phyloP scores from a whole-genome alignment of 2,113 vertebrate species.

The Zapus hudsonius region DNA sequence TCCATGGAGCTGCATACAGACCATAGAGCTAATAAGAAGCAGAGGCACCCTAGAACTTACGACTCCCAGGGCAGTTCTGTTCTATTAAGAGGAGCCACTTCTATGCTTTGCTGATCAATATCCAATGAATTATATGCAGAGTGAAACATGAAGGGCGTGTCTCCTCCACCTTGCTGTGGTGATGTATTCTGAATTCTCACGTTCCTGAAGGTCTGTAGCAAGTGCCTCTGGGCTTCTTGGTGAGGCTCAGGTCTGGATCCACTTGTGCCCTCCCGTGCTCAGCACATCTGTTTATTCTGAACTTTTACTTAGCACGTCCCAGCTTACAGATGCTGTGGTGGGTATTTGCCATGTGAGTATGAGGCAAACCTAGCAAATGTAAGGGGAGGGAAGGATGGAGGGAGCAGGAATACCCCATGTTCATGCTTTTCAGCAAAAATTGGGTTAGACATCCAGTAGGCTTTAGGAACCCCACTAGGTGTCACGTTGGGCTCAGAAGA shows the following conservation, averaged over 20 bases:
- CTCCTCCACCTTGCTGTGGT: background rate
- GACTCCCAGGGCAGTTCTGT: slow-evolving; percentile 11
- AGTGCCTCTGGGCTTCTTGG: background rate
- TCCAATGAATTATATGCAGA: slow-evolving; percentile 50
- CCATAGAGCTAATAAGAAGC: slow-evolving; percentile 2
- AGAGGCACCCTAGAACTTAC: background rate
- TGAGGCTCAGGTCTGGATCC: background rate
- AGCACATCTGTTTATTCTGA: too few species aligned
- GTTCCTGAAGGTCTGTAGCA: background rate
- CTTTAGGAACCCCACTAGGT: background rate
- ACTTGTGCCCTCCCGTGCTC: background rate
- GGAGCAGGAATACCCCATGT: background rate
- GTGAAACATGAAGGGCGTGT: slow-evolving; percentile 13
- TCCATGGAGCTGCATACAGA: background rate
- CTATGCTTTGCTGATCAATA: slow-evolving; percentile 19
- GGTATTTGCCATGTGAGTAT: background rate
- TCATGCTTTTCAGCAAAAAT: slow-evolving; percentile 11
- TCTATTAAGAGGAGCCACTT: slow-evolving; percentile 2
- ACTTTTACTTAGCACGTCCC: background rate
- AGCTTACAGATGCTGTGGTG: background rate
- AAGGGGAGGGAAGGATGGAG: too few species aligned
- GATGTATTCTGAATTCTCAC: slow-evolving; percentile 21
- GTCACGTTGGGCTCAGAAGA: background rate
- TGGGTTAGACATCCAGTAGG: background rate
- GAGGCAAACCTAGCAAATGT: background rate